Evolutionary conservation across 2,888 invertebrate species (phyloP).

Genomic region (Marronus borbonicus): DNA sequence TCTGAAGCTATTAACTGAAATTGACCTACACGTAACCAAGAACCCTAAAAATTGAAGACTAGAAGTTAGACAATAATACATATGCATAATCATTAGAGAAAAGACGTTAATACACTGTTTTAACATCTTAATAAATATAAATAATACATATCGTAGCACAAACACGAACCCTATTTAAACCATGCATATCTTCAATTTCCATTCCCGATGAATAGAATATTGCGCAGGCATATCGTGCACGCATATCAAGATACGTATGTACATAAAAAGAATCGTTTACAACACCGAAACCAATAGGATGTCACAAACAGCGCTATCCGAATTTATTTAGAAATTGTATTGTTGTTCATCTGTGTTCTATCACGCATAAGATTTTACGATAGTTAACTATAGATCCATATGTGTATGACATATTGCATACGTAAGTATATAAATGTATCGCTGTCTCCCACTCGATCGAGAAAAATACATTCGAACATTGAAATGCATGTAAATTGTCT

Average conservation of each 20-base stretch:
- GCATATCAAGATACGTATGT: neutral
- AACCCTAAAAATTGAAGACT: conserved; percentile 22
- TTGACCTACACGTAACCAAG: neutral
- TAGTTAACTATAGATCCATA: conserved; percentile 34
- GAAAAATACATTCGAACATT: neutral
- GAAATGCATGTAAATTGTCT: conserved; percentile 20
- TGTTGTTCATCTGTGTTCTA: conserved; percentile 32
- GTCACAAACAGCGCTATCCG: conserved; percentile 29
- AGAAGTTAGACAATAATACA: conserved; percentile 23
- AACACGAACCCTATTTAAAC: neutral
- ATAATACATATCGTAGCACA: neutral
- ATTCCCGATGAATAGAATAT: conserved; percentile 1
- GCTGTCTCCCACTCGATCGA: conserved; percentile 17
- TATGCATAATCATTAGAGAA: conserved; percentile 1
- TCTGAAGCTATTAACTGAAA: neutral
- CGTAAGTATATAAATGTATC: neutral
- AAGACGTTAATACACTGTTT: too few relatives aligned
- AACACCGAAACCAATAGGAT: conserved; percentile 22
- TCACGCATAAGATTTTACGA: conserved; percentile 39
- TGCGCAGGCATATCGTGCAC: conserved; percentile 7
- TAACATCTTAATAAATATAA: neutral
- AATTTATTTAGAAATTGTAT: conserved; percentile 36
- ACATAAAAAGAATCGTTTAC: neutral
- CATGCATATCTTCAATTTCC: conserved; percentile 2
- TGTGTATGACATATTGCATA: conserved; percentile 30